Evolutionary conservation across 2,797 vertebrate genomes (phyloP), one percentile per base, ranked within the genome.

Genomic region (Neomorphus geoffroyi): DNA sequence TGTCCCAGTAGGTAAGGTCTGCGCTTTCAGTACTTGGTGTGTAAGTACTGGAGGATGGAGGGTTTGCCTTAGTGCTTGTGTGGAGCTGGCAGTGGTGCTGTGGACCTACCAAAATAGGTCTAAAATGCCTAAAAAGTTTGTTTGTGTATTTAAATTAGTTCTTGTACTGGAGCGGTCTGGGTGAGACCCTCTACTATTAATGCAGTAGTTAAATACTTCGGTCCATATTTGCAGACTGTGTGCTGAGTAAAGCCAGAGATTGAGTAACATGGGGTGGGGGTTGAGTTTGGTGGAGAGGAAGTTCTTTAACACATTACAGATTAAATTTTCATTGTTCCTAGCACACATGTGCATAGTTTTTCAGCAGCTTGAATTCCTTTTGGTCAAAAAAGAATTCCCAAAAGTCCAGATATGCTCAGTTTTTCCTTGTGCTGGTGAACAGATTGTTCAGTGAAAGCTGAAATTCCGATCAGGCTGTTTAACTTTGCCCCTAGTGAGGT

Each of bases 401-500:
- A 2, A 80, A 88, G 94, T 90, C 73, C 56, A 91, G 60, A 90
- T 93, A 62, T 48, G 79, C 78, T 93, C 73, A 89, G 51, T 90
- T 94, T 96, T 96, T 87, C 64, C 89, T 86, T 94, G n/a, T 83
- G 73, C 75, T 92, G 65, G 69, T 94, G 96, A 96, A 94, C 92
- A 95, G 75, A 84, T 74, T 75, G 92, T 95, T 96, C 88, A 89
- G 82, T 72, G 83, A 91, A 90, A 93, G 82, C 89, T 96, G 92
- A 80, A 88, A 96, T 95, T 97, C 92, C 85, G 73, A 23, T 94
- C 88, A 80, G 80, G 75, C 96, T 97, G 90, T 88, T 95, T 97
- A 91, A 95, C 94, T 97, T 90, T 96, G 88, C 79, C 94, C 85
- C 93, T 92, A 39, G 93, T 96, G 96, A 96, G 82, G 90, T 96